Evolutionary conservation across 2,113 vertebrate genomes (phyloP), one percentile per base, ranked within the genome.

Genomic region (Uropsilus gracilis): DNA sequence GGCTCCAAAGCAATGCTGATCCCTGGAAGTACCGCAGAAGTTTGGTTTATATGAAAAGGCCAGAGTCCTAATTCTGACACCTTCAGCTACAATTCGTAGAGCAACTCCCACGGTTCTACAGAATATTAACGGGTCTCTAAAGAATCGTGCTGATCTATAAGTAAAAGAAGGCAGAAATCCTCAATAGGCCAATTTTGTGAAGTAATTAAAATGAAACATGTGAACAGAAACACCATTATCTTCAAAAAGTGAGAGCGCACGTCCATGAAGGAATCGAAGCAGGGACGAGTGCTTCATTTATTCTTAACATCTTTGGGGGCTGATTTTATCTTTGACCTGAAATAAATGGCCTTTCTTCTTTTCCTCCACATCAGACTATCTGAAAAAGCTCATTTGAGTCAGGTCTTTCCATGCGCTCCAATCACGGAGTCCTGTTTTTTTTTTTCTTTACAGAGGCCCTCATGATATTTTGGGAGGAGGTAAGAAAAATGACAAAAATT

Each of bases 141-240:
- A 93, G 88, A 91, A 87, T 14, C 18, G 0, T 28, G 94, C 64
- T 92, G 9, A 77, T 81, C 93, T 96, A 90, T 82, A 95, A 95
- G 94, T 95, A 95, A 92, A 81, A 34, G 44, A 77, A 86, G 42
- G 82, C 76, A 90, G 55, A 92, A 88, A 88, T 83, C 66, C 85
- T 93, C 87, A 61, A 37, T 22, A 80, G 81, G 37, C 86, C 88
- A 44, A 53, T 88, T 96, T 69, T 77, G 63, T 34, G 76, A 86
- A 91, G 85, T 71, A 88, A 94, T 84, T 89, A 95, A 84, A 94
- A 84, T 87, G 44, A 94, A 90, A 94, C 61, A 69, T 77, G 86
- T 30, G 89, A 95, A 76, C 57, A 89, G 89, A 95, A 83, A 91
- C 44, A 14, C 53, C 81, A 77, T 94, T 88, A 82, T 86, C 87